These are phyloP conservation scores for Amblyopsis rosae DNA, from an alignment of 2,113 vertebrate species.

Conservation along the genomic window DNA sequence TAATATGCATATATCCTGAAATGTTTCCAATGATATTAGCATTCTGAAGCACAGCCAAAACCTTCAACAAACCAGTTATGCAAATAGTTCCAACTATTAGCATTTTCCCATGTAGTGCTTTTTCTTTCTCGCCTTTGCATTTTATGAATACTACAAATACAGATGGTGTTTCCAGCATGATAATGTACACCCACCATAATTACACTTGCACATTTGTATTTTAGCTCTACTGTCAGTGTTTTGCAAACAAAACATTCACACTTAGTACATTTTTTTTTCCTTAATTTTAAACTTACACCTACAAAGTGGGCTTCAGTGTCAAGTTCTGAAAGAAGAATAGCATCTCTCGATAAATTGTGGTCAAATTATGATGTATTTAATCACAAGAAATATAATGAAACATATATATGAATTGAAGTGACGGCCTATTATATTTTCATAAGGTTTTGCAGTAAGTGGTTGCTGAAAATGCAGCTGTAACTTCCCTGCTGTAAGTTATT, in stretches of 20 bases:
- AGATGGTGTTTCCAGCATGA: conserved; percentile 9
- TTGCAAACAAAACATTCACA: not conserved
- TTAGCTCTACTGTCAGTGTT: not conserved
- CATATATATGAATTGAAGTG: not conserved
- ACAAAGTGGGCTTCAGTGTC: not conserved
- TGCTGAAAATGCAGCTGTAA: not conserved
- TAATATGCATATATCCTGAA: conserved; percentile 31
- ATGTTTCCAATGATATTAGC: conserved; percentile 36
- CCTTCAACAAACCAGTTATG: conserved; percentile 17
- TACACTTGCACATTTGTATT: not conserved
- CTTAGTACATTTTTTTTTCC: not conserved
- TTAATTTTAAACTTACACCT: not conserved
- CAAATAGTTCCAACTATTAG: conserved; percentile 25
- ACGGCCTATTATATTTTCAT: not conserved
- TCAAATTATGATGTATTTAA: not conserved
- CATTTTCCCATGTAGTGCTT: conserved; percentile 8
- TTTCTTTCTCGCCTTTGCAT: conserved; percentile 22
- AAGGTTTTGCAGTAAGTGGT: not conserved
- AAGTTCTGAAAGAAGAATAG: not conserved
- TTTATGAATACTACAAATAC: conserved; percentile 5
- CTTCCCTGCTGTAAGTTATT: not conserved
- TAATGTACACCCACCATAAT: conserved; percentile 7
- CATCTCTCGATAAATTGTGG: not conserved
- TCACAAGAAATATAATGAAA: not conserved
- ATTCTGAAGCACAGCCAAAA: not conserved